Conservation (phyloP, 2,113 vertebrate genomes). For the Pyxicephalus adspersus region DNA sequence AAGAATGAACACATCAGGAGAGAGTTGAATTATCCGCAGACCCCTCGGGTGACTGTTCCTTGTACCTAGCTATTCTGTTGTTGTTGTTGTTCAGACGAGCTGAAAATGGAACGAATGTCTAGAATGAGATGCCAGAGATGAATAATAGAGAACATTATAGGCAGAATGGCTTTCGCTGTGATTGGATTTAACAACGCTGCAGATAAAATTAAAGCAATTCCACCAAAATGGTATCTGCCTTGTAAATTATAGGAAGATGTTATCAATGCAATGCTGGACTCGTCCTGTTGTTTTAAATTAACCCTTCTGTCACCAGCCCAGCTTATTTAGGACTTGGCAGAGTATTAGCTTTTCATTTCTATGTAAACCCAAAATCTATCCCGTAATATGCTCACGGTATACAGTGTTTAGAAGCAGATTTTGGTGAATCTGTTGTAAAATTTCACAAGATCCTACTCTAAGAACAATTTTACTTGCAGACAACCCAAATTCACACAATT, state of each 20-base stretch:
- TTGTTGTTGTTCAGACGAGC: constrained; percentile 61
- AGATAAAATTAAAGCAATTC: constrained; percentile 38
- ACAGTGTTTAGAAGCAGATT: too few species aligned
- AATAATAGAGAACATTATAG: constrained; percentile 58
- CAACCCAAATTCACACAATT: too few species aligned
- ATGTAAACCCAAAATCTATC: too few species aligned
- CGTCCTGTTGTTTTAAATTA: constrained; percentile 16
- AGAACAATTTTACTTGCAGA: too few species aligned
- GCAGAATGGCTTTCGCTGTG: constrained; percentile 42
- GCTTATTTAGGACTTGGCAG: neutral
- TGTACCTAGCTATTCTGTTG: constrained; percentile 60
- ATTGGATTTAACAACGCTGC: constrained; percentile 45
- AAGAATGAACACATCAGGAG: constrained; percentile 65
- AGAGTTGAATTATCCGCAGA: constrained; percentile 67
- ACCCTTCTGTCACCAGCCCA: neutral
- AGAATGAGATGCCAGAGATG: constrained; percentile 60
- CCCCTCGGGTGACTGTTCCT: constrained; percentile 57
- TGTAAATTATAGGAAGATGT: constrained; percentile 23
- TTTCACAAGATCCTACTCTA: too few species aligned
- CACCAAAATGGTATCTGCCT: constrained; percentile 25
- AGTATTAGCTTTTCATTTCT: too few species aligned
- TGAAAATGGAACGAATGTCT: constrained; percentile 55
- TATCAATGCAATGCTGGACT: constrained; percentile 16
- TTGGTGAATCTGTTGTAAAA: too few species aligned
- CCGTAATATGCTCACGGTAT: too few species aligned